A percentile compares a stretch with the other conserved stretches of the same genome.
Conservation (phyloP, 2,113 vertebrate species). For the Poeciliopsis occidentalis region DNA sequence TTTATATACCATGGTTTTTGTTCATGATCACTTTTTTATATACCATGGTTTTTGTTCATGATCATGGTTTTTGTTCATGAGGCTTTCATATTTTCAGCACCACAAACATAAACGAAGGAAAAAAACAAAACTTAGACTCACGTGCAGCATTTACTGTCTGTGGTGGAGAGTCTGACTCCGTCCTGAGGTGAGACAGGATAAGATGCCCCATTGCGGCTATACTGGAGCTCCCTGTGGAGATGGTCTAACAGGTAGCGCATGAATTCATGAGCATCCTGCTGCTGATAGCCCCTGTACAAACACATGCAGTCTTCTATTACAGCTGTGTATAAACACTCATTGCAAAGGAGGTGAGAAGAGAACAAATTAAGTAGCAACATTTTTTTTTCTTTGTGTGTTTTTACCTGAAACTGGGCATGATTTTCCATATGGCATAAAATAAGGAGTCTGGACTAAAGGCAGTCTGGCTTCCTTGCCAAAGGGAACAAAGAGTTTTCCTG, state of each 20-base stretch:
- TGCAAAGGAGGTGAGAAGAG: not conserved
- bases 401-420: conserved; percentile 99
- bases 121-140: conserved; percentile 68
- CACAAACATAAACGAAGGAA: not conserved
- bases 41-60: not conserved
- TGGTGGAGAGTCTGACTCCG: conserved; percentile 78
- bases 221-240: conserved; percentile 96
- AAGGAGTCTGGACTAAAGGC: conserved; percentile 97
- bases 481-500: conserved; percentile 95
- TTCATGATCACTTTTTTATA: not conserved
- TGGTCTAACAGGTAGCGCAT: conserved; percentile 98
- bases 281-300: conserved; percentile 92
- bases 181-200: conserved; percentile 82
- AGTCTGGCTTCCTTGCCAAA: conserved; percentile 96
- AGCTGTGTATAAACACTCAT: not conserved
- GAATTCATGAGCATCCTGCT: conserved; percentile 98
- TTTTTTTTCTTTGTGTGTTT: not conserved
- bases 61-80: not conserved
- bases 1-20: not conserved
- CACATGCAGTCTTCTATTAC: conserved; percentile 14
- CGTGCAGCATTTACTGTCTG: conserved; percentile 90
- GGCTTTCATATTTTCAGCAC: not conserved
- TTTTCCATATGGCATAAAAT: conserved; percentile 99
- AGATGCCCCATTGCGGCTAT: conserved; percentile 87
- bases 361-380: not conserved